Conservation (phyloP, 2,888 invertebrate genomes). For the Agonum fuliginosum region DNA sequence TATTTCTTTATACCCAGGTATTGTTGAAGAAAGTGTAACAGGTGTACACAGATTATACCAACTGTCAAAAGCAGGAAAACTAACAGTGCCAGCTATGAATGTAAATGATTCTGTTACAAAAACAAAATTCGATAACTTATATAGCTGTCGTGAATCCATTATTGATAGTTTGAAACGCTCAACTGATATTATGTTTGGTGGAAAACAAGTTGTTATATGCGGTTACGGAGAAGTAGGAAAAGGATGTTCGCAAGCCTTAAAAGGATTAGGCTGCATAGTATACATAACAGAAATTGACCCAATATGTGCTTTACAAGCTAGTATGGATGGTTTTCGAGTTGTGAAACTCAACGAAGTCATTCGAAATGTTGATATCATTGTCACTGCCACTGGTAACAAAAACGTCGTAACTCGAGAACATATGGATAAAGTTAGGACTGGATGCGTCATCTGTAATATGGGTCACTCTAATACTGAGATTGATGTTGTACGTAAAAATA, state of each 20-base stretch:
- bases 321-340: conserved; percentile 98
- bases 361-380: conserved; percentile 94
- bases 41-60: conserved; percentile 98
- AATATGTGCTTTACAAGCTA: conserved; percentile 97
- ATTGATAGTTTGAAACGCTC: conserved; percentile 89
- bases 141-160: conserved; percentile 95
- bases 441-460: conserved; percentile 97
- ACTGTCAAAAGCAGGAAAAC: conserved; percentile 93
- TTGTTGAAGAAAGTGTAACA: conserved; percentile 98
- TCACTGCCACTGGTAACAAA: conserved; percentile 98
- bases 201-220: conserved; percentile 96
- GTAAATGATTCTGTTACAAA: conserved; percentile 99
- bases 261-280: conserved; percentile 95
- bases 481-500: conserved; percentile 78
- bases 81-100: conserved; percentile 98
- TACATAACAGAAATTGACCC: conserved; percentile 97
- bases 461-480: conserved; percentile 98
- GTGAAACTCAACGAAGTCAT: conserved; percentile 96
- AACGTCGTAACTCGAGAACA: conserved; percentile 96
- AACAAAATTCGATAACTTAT: conserved; percentile 97
- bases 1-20: conserved; percentile 74
- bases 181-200: conserved; percentile 98
- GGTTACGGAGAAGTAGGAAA: conserved; percentile 99
- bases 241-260: conserved; percentile 95
- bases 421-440: conserved; percentile 95